These are phyloP conservation scores for Callorhinus ursinus DNA, from an alignment of 2,113 vertebrate genomes.

Conservation along the genomic window DNA sequence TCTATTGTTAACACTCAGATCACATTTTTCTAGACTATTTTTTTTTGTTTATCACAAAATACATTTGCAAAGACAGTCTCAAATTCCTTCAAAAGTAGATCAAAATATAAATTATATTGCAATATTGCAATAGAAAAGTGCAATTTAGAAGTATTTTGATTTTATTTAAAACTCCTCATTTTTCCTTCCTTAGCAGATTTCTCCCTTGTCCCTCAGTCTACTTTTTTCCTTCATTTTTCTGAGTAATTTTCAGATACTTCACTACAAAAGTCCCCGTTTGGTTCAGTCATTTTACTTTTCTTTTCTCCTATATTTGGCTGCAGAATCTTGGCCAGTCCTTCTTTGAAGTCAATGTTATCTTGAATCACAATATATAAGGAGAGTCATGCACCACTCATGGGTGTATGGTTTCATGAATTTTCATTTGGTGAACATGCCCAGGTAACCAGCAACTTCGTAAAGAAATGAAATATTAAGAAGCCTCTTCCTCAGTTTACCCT, in stretches of 20 bases:
- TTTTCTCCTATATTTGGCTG: neutral
- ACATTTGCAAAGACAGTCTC: neutral
- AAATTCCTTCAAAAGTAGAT: neutral
- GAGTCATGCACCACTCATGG: accelerated
- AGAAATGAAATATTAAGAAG: neutral
- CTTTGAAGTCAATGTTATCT: neutral
- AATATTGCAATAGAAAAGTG: neutral
- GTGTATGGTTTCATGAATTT: neutral
- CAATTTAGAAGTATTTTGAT: neutral
- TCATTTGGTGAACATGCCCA: neutral
- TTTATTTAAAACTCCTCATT: neutral
- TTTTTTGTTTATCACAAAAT: neutral
- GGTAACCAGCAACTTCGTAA: neutral
- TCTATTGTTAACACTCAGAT: neutral
- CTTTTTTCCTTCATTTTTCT: neutral
- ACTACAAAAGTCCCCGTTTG: neutral
- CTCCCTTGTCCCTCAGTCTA: neutral
- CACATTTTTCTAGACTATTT: neutral
- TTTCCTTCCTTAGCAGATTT: neutral
- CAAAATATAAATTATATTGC: neutral
- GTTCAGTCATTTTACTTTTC: constrained; percentile 31
- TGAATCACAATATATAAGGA: neutral
- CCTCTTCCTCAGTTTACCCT: neutral
- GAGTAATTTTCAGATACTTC: constrained; percentile 11
- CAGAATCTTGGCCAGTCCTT: neutral